Conservation (phyloP, 2,113 vertebrate species). For the Eurystomus gularis region DNA sequence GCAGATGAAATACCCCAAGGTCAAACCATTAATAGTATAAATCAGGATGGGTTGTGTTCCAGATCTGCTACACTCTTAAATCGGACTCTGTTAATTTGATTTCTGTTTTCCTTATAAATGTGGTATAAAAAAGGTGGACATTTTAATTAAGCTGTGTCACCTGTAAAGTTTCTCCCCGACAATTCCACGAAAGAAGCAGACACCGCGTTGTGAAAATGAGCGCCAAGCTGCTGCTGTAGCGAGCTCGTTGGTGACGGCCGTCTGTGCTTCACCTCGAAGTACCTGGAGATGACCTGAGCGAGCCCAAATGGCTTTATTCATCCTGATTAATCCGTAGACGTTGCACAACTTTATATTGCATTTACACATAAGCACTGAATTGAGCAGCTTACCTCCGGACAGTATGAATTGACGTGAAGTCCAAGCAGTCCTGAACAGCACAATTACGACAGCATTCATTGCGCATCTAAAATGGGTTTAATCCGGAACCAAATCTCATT, state of each 20-base stretch:
- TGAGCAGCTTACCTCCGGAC: too few relatives aligned
- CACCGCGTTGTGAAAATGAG: not conserved
- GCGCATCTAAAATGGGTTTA: not conserved
- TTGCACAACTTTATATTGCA: constrained; percentile 45
- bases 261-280: not conserved
- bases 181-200: not conserved
- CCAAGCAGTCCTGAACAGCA: constrained; percentile 8
- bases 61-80: not conserved
- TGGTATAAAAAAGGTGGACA: not conserved
- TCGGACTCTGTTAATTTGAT: not conserved
- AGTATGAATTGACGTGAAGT: constrained; percentile 33
- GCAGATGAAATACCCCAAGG: constrained; percentile 64
- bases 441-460: not conserved
- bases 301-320: not conserved
- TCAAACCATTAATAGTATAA: constrained; percentile 59
- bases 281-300: constrained; percentile 26
- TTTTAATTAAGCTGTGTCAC: constrained; percentile 6
- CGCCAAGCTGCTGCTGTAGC: not conserved
- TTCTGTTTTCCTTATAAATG: constrained; percentile 37
- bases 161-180: constrained; percentile 14
- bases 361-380: constrained; percentile 26
- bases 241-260: not conserved
- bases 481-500: not conserved
- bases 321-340: not conserved
- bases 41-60: constrained; percentile 13